A percentile compares a stretch with the other conserved stretches of the same genome.
These are phyloP conservation scores for Physocephala rufipes DNA, from an alignment of 2,888 invertebrate species.

Conservation along the genomic window DNA sequence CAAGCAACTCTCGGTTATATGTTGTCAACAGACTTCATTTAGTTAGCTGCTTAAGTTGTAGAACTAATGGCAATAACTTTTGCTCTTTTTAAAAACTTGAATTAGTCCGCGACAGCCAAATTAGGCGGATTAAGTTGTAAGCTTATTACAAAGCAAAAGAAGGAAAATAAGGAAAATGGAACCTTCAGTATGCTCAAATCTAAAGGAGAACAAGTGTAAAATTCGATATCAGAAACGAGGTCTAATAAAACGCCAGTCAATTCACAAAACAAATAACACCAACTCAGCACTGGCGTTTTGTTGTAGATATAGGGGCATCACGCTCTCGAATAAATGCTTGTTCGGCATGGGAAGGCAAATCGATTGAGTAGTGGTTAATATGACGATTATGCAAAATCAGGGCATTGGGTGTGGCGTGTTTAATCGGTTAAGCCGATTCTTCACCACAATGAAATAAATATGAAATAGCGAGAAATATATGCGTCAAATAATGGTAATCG, in stretches of 20 bases:
- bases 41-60: too few relatives aligned
- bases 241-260: conserved; percentile 11
- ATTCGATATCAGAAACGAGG: not conserved
- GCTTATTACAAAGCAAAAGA: not conserved
- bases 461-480: not conserved
- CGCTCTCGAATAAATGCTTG: not conserved
- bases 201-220: conserved; percentile 22
- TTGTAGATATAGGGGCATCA: not conserved
- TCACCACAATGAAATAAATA: not conserved
- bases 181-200: not conserved
- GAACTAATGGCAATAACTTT: conserved; percentile 5
- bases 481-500: not conserved
- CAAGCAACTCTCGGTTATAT: too few relatives aligned
- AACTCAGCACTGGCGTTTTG: not conserved
- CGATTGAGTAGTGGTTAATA: conserved; percentile 8
- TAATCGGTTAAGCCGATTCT: not conserved
- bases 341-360: not conserved
- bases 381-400: not conserved
- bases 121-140: conserved; percentile 6
- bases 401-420: too few relatives aligned
- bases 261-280: not conserved
- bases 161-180: not conserved
- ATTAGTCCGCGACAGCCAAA: not conserved
- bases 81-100: conserved; percentile 11
- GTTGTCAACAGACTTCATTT: too few relatives aligned